Base-by-base conservation (phyloP, 2,888 invertebrate genomes). In the Acanthococcus lagerstroemiae region DNA sequence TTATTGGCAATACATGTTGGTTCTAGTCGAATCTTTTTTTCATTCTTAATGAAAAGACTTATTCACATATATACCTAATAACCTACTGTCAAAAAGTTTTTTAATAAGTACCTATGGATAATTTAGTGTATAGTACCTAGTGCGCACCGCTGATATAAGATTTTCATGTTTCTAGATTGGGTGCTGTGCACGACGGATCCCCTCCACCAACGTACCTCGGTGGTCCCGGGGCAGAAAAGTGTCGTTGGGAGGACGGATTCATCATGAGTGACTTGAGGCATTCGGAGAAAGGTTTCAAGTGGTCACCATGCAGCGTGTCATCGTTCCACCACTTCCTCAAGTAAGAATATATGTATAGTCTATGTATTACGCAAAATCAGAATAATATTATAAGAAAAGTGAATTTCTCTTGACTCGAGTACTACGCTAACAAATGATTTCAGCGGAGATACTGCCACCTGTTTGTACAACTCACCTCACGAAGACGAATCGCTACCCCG, bases 321-420 rank as follows among this genome's bases (percentile, higher is more conserved):
- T 93, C 92, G 74, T 95, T 95, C 78, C 92, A 94, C 79, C 94
- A 94, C 78, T 95, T 94, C 77, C 80, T 94, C 70, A 93, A 94
- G 94, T 94, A 78, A 81, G 84, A 78, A 57, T 55, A 55, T 37
- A 6, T 26, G 0, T 37, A 9, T 37, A 37, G 9, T 7, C 12
- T 37, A 37, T 7, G 12, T 7, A 37, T 9, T 37, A 9, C 12
- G 37, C 7, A 37, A 37, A 37, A 37, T 37, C 37, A 37, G 12
- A 37, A 37, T 37, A 37, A 37, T 37, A 37, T 9, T 37, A 9
- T 37, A 37, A 37, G 9, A 12, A 37, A 37, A 37, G 7, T 37
- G 7, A 37, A 7, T 37, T 7, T n/a, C n/a, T n/a, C n/a, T n/a
- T n/a, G n/a, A n/a, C n/a, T n/a, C n/a, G n/a, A n/a, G n/a, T n/a